Evolutionary conservation across 2,888 invertebrate species (phyloP).

Genomic region (Galerucella nymphaeae): DNA sequence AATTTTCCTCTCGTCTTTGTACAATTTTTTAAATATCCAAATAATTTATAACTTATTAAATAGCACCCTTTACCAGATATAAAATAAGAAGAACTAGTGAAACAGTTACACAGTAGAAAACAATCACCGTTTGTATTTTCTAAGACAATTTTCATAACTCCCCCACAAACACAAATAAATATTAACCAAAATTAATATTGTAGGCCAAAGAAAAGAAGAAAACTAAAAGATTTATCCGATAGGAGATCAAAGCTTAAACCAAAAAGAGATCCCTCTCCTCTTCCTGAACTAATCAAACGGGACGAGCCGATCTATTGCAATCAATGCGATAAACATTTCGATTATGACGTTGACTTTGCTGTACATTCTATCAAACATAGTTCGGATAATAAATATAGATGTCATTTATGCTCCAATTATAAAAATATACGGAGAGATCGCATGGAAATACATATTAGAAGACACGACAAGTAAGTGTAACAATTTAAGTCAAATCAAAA

Average conservation of each 20-base stretch:
- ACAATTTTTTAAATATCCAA: no score
- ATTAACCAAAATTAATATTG: slow-evolving; percentile 3
- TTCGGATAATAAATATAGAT: slow-evolving; percentile 54
- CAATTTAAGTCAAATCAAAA: neutral
- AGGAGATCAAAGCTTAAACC: neutral
- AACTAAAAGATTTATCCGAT: slow-evolving; percentile 3
- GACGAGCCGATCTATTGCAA: slow-evolving; percentile 66
- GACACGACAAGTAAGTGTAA: slow-evolving; percentile 41
- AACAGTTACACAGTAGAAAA: neutral
- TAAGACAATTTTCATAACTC: neutral
- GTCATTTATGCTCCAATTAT: slow-evolving; percentile 56
- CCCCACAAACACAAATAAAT: neutral
- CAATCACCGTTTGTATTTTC: neutral
- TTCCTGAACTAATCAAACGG: slow-evolving; percentile 45
- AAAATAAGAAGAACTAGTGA: neutral
- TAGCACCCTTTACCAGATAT: neutral
- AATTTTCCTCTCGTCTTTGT: no score
- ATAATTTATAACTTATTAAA: neutral
- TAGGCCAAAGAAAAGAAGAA: slow-evolving; percentile 12
- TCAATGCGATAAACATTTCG: slow-evolving; percentile 67
- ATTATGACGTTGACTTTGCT: slow-evolving; percentile 57
- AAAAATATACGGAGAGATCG: slow-evolving; percentile 49
- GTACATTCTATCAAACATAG: slow-evolving; percentile 57
- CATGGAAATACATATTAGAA: slow-evolving; percentile 53
- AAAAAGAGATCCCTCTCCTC: slow-evolving; percentile 9